Base-by-base conservation (phyloP, 1,140 invertebrate species). In the Drosophila albomicans region DNA sequence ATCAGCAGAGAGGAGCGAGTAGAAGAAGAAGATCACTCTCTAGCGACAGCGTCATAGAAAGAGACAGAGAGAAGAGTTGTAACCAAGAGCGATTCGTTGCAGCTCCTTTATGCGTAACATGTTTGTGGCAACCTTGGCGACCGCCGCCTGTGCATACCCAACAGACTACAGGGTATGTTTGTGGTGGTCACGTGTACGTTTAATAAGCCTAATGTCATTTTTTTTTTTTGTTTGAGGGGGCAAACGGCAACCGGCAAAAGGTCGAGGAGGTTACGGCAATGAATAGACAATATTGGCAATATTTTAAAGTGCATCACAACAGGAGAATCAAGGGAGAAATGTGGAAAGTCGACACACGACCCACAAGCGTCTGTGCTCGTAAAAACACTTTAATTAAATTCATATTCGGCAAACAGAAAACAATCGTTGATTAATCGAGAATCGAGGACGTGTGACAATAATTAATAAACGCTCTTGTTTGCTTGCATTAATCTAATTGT, bases 361-460 rank as follows among this genome's bases (percentile, higher is more conserved):
- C 73, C 57, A 63, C 70, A 45, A 74, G 28, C 84, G 81, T 62
- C 74, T 89, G 78, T 85, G 81, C 81, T 78, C 81, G 79, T 81
- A 81, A 89, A 82, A 82, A 75, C 78, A 74, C 80, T 89, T 88
- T 88, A 88, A 88, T 88, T 88, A 88, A 88, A 88, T 88, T 88
- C 84, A 88, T 88, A 88, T 88, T 88, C 80, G 73, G 74, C 11
- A 63, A 25, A 32, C 63, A 78, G 70, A 49, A 25, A 25, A 41
- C 65, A 67, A 70, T 63, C 48, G 82, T 72, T 88, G 84, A 87
- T 87, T 87, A 82, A 87, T 88, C 54, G 54, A 52, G 75, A 13
- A 64, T n/a, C 4, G 5, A 8, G 35, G 57, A 46, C 57, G 51
- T 56, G 58, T 16, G 43, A 13, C 74, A 73, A 72, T 76, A 65